Evolutionary conservation across 2,888 invertebrate genomes (phyloP), one percentile per base, ranked within the genome.

Genomic region (Escarpia spicata): DNA sequence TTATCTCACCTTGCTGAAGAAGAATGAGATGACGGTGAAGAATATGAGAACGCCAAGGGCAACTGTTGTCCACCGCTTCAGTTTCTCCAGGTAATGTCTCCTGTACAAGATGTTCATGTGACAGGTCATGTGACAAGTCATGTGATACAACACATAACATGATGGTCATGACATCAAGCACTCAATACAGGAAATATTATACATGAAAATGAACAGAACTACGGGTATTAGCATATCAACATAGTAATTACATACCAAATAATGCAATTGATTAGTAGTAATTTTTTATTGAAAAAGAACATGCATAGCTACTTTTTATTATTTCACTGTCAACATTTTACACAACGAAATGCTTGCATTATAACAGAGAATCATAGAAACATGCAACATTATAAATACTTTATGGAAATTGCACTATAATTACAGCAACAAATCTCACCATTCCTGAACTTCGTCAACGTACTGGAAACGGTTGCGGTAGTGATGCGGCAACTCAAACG

Each of bases 391-490:
- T 43, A 45, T 92, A 9, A 45, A 90, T 45, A 43, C 92, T 31
- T 92, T 19, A 92, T 91, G 45, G 12, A 91, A 45, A 44, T 91
- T 45, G 43, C 6, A 37, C 12, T 44, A 37, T 91, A 92, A 90
- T 37, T 90, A 43, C 26, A 26, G 12, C 26, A 37, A 44, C 12
- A 10, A 26, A 94, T 93, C 92, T 26, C 75, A 96, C 97, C 97
- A 98, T 93, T 97, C 96, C 37, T 96, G 95, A 91, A 97, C 96
- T 91, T 97, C 97, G 45, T 97, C 95, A 2, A 97, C 96, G 94
- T 97, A 97, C 2, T 97, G 96, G 95, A 98, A 98, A 58, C 98
- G 97, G 96, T 98, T 98, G 44, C 98, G 97, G 95, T 97, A 98
- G 94, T 98, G 97, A 52, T 97, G 96, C 0, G 98, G 97, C 93